Evolutionary conservation across 2,797 vertebrate genomes (phyloP).

Genomic region (Platalea minor): DNA sequence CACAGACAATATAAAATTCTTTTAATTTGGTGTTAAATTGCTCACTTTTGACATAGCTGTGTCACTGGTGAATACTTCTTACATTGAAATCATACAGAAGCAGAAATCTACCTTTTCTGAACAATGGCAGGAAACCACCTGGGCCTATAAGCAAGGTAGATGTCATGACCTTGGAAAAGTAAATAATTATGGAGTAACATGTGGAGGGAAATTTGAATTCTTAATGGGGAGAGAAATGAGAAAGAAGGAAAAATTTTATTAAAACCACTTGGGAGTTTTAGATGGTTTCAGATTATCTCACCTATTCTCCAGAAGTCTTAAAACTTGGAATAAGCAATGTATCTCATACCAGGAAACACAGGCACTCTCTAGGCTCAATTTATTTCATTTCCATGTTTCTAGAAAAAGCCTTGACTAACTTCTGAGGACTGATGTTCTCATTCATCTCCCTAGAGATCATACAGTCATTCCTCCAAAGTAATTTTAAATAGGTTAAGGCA

Average conservation of each 20-base stretch:
- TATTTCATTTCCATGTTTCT: background rate
- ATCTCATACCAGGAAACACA: background rate
- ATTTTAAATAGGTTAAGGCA: background rate
- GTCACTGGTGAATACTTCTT: background rate
- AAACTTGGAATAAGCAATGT: background rate
- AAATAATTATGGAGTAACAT: background rate
- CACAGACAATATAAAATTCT: background rate
- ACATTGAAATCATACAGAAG: background rate
- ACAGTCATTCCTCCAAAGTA: background rate
- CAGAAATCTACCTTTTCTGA: background rate
- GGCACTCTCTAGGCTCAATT: background rate
- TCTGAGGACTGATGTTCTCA: background rate
- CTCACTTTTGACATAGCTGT: background rate
- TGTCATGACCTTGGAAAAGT: background rate
- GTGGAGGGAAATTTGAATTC: background rate
- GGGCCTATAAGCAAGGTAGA: background rate
- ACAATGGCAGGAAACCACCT: background rate
- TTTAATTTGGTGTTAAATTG: background rate
- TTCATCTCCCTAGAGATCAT: background rate
- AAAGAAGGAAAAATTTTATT: background rate
- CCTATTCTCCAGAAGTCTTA: background rate
- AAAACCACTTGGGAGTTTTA: background rate
- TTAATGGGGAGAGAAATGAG: background rate
- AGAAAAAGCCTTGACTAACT: background rate
- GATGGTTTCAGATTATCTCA: background rate